Evolutionary conservation across 2,888 invertebrate genomes (phyloP), one percentile per base, ranked within the genome.

Genomic region (Mongoloraphidia duomilia): DNA sequence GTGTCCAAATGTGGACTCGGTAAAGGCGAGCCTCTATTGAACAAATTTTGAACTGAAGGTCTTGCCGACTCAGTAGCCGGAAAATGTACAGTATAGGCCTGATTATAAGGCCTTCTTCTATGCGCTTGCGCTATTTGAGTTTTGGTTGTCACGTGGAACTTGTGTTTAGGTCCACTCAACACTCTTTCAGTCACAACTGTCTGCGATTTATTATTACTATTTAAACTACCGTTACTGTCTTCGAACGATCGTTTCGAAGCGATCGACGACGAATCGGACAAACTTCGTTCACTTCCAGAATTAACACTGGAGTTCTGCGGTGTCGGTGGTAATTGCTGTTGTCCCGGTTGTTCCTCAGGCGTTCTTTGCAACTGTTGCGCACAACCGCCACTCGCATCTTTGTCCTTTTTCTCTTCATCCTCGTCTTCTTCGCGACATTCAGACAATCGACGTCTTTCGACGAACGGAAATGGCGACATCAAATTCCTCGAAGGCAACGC

Each of bases 351-450:
- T 47, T 55, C 53, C 49, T 54, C 55, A 49, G 26, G 26, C 26
- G 26, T 26, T 26, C 26, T 26, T 26, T 26, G 26, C 26, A 26
- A 26, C 26, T 26, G 26, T 26, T 26, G 26, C 26, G 5, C 26
- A 26, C 26, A 3, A 6, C 26, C 26, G 6, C 26, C 3, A 26
- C 26, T 6, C 3, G 26, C 3, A 26, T 53, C 57, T 37, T 54
- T 52, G 46, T 60, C 58, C 49, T 58, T 59, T 46, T 61, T 63
- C 44, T 67, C 75, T 55, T 84, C 84, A 47, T 85, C 84, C 63
- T 88, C 87, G 59, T 88, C 88, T 67, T 88, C 88, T 63, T 88
- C 88, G 52, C 83, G 76, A 63, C 88, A 88, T 65, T 88, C 86
- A 3, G 87, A 88, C 54, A 88, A 65, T 11, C 88, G 75, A 34